Conservation (phyloP, 2,797 vertebrate genomes). For the Melanotaenia trifasciata region DNA sequence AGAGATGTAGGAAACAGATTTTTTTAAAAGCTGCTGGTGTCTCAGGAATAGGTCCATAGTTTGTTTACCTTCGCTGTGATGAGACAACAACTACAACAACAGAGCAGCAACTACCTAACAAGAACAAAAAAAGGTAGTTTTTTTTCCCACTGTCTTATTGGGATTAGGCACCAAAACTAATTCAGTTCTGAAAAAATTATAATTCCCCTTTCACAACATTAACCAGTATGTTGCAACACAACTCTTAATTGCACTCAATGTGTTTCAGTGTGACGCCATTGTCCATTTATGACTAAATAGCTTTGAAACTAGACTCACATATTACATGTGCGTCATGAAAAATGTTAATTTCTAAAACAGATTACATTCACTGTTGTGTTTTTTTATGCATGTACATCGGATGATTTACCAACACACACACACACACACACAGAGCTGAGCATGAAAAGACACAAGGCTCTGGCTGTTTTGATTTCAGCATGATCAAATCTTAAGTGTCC, state of each 20-base stretch:
- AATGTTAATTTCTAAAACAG: slow-evolving; percentile 28
- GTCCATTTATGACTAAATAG: background rate
- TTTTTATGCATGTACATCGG: slow-evolving; percentile 32
- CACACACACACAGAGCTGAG: slow-evolving; percentile 21
- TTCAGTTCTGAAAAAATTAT: background rate
- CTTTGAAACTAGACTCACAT: background rate
- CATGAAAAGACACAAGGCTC: slow-evolving; percentile 35
- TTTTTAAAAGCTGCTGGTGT: background rate
- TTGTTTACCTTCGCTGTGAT: background rate
- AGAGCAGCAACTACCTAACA: no score
- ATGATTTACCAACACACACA: slow-evolving; percentile 38
- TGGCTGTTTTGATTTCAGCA: slow-evolving; percentile 58
- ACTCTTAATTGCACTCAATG: background rate
- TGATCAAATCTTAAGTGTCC: slow-evolving; percentile 57
- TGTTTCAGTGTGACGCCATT: background rate
- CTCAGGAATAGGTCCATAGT: background rate
- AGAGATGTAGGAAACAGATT: background rate
- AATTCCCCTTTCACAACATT: background rate
- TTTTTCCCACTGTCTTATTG: no score
- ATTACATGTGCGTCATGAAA: slow-evolving; percentile 46
- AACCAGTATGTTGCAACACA: background rate
- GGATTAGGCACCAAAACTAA: no score
- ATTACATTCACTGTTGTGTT: slow-evolving; percentile 8
- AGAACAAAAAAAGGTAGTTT: no score
- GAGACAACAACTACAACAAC: no score